Base-by-base conservation (phyloP, 2,888 invertebrate species). In the Myathropa florea region DNA sequence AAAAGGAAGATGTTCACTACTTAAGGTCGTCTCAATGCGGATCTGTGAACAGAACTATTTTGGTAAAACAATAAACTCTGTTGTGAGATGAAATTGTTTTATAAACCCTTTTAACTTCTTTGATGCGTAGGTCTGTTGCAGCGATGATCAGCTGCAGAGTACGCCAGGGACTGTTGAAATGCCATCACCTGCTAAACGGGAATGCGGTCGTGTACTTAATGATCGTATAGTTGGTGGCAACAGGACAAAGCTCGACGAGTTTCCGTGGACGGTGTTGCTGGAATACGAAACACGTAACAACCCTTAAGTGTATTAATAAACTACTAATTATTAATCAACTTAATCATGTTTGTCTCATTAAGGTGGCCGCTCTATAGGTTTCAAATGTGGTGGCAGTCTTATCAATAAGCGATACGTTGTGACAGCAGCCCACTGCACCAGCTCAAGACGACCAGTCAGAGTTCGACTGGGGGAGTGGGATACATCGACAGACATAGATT, bases 361-460 rank as follows among this genome's bases (percentile, higher is more conserved):
- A 92, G 92, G 86, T 53, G 87, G 83, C 7, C 90, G 89, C 1
- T 80, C 53, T 14, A 9, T 23, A 0, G 94, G 95, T 0, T 95
- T 95, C 88, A 95, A 95, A 88, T 97, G 97, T 89, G 96, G 96
- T 0, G 96, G 96, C 0, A 95, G 95, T 0, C 91, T 97, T 46
- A 95, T 97, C 65, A 92, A 90, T 71, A 89, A 90, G 0, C 94
- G 94, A 88, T 96, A 96, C 90, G 94, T 96, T 0, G 88, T 97
- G 68, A 96, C 96, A 0, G 96, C 96, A 0, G 96, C 95, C 0
- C 96, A 97, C 90, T 97, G 97, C 89, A 12, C 24, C 10, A 23
- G 12, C 3, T 1, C 4, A 12, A 46, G 4, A 2, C 6, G 7
- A 18, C 89, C 96, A 6, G 83, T 88, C 0, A 89, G 89, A 0